Evolutionary conservation across 2,888 invertebrate species (phyloP).

Genomic region (Aleiodes testaceus): DNA sequence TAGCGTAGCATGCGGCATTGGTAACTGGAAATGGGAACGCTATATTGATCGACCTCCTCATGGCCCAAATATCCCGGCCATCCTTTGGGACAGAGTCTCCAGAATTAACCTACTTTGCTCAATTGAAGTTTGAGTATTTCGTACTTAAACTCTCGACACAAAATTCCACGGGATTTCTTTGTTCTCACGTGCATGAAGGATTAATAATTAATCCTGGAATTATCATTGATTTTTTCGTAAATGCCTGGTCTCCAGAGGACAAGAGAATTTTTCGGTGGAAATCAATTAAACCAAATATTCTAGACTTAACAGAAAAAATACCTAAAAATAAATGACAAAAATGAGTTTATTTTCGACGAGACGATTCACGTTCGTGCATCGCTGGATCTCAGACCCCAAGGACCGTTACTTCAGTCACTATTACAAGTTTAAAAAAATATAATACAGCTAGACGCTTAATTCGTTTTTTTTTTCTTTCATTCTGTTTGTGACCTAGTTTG

Average conservation of each 20-base stretch:
- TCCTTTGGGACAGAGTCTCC: slow-evolving; percentile 66
- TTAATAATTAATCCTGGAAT: neutral
- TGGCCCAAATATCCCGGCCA: slow-evolving; percentile 70
- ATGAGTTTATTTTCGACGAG: slow-evolving; percentile 5
- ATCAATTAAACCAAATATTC: neutral
- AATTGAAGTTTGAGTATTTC: neutral
- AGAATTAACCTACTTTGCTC: slow-evolving; percentile 65
- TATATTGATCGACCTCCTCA: slow-evolving; percentile 70
- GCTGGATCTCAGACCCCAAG: slow-evolving; percentile 14
- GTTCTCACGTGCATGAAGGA: neutral
- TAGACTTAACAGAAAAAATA: neutral
- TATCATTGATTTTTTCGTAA: too few species aligned
- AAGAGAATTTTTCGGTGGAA: too few species aligned
- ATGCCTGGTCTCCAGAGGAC: too few species aligned
- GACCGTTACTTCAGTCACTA: slow-evolving; percentile 19
- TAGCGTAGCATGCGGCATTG: slow-evolving; percentile 41
- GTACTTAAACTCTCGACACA: neutral
- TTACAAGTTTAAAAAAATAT: neutral
- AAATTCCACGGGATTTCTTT: neutral
- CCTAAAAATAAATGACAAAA: neutral
- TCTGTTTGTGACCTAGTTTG: slow-evolving; percentile 23
- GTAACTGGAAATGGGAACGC: slow-evolving; percentile 49
- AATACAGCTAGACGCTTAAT: slow-evolving; percentile 11
- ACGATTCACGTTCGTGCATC: slow-evolving; percentile 2
- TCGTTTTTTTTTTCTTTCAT: neutral